Base-by-base conservation (phyloP, 2,113 vertebrate species). In the Chionis minor region DNA sequence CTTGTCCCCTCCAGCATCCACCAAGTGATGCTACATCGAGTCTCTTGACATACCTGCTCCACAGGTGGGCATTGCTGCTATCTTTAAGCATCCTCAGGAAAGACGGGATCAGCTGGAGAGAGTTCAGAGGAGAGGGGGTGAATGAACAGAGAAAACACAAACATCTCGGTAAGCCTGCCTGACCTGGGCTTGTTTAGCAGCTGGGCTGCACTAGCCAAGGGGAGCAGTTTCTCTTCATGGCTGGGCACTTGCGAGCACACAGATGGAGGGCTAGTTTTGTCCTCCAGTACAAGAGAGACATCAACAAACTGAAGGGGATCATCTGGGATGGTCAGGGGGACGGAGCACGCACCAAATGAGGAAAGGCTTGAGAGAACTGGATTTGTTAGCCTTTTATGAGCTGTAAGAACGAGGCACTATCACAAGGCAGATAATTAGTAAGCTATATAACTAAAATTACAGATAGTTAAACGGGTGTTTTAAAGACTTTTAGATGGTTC, bases 211-310 rank as follows among this genome's bases (percentile, higher is more conserved):
- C 28, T 63, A 1, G 26, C 12, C 44, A 27, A 47, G 40, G 8
- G 12, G 19, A 84, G 51, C 21, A 71, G 52, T 40, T 84, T 70
- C 51, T 81, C 44, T 30, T 26, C 13, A 2, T 8, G 16, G 16
- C n/a, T 66, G 42, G 27, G 30, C 27, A 63, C 47, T 42, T 59
- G 23, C 12, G 54, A 52, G 30, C 42, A 19, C 30, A 19, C 2
- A 4, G 32, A 42, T 92, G 58, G 47, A 59, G 75, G 8, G 10
- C 42, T 8, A 11, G 35, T 55, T 80, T 74, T 84, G 40, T 40
- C 4, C 8, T 26, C 4, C 28, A 23, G 20, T 23, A 14, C 0
- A 3, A 49, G 6, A 82, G 8, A 63, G 51, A 42, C 28, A 72
- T 1, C 6, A 5, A 6, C 17, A 75, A 51, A 69, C 55, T 47